Conservation (phyloP, 2,888 invertebrate genomes). For the Eristalis arbustorum region DNA sequence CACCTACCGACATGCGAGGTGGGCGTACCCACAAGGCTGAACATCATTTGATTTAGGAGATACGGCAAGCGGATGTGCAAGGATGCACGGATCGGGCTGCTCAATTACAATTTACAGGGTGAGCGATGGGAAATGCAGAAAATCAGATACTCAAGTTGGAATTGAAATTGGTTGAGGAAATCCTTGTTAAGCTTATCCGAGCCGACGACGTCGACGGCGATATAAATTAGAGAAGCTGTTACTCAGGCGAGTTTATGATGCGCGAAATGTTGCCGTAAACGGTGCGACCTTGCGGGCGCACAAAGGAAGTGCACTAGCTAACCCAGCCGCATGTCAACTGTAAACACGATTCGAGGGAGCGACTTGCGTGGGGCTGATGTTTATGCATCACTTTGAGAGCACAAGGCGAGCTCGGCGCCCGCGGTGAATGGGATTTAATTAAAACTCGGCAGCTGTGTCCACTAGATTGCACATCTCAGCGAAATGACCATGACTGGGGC, state of each 20-base stretch:
- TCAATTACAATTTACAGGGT: neutral
- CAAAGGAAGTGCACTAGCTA: neutral
- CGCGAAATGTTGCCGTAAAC: neutral
- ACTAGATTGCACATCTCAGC: neutral
- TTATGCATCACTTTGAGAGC: neutral
- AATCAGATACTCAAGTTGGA: neutral
- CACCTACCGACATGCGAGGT: neutral
- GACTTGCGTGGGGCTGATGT: neutral
- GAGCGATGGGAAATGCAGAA: neutral
- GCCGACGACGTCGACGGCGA: neutral
- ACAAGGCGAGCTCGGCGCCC: neutral
- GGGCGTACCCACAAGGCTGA: neutral
- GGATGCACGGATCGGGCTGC: neutral
- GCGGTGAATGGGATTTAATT: neutral
- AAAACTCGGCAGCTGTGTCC: neutral
- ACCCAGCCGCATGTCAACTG: neutral
- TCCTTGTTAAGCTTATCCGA: neutral
- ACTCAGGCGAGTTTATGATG: neutral
- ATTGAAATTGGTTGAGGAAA: conserved; percentile 2
- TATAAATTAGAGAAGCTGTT: neutral
- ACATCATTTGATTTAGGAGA: neutral
- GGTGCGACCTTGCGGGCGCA: neutral
- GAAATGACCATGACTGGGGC: neutral
- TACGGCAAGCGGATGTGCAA: neutral
- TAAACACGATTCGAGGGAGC: neutral